These are phyloP conservation scores for Carcinoscorpius rotundicauda DNA, from an alignment of 1,140 invertebrate species.

Conservation along the genomic window DNA sequence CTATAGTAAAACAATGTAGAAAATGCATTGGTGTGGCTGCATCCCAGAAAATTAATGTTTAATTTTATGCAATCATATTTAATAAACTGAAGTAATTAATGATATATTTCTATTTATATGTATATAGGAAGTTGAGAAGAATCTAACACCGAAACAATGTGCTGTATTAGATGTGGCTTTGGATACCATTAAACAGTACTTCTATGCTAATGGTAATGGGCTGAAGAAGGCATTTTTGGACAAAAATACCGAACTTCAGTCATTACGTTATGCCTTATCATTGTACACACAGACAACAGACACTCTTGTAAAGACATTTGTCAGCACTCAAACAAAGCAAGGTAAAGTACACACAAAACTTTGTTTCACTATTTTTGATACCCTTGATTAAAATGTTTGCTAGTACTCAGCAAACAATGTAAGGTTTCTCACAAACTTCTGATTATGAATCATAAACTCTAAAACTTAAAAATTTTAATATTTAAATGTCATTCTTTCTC, in stretches of 20 bases:
- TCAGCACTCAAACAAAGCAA: constrained; percentile 90
- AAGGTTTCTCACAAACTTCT: too few relatives aligned
- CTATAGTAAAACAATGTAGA: too few relatives aligned
- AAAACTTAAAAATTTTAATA: too few relatives aligned
- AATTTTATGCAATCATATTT: not conserved
- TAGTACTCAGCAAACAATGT: too few relatives aligned
- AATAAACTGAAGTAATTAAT: not conserved
- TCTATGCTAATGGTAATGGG: constrained; percentile 97
- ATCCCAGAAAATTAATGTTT: too few relatives aligned
- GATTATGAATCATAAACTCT: too few relatives aligned
- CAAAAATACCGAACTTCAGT: constrained; percentile 92
- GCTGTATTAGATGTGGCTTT: constrained; percentile 91
- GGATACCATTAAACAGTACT: constrained; percentile 98
- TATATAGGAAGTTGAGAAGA: constrained; percentile 78
- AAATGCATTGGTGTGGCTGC: too few relatives aligned
- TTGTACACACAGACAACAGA: constrained; percentile 99
- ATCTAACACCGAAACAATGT: constrained; percentile 96
- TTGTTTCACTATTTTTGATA: too few relatives aligned
- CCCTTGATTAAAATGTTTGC: too few relatives aligned
- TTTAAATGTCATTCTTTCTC: too few relatives aligned
- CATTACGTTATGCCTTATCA: constrained; percentile 90
- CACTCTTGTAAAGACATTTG: constrained; percentile 96
- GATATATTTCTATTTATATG: not conserved
- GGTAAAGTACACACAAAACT: constrained; percentile 42
- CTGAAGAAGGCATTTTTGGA: constrained; percentile 99